Percentiles rank a stretch among this genome's conserved stretches.
These are phyloP conservation scores for Perodicticus potto DNA, from an alignment of 2,797 vertebrate genomes.

Conservation along the genomic window DNA sequence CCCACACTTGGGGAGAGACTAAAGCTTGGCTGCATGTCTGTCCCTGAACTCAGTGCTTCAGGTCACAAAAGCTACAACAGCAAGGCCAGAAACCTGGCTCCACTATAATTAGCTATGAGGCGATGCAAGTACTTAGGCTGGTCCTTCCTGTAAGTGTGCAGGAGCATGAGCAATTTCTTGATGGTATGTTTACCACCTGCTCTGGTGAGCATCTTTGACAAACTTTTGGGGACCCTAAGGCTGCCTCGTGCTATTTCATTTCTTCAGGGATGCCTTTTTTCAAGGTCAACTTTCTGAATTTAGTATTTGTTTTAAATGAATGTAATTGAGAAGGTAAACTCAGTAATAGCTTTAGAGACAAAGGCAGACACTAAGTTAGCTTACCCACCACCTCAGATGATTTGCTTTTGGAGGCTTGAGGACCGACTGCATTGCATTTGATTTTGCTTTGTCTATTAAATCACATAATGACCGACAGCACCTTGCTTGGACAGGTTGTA, in stretches of 20 bases:
- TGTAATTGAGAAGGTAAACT: neutral
- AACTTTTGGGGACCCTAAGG: neutral
- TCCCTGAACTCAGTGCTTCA: neutral
- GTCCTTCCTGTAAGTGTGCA: neutral
- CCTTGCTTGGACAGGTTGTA: neutral
- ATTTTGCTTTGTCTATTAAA: neutral
- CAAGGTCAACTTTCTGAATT: neutral
- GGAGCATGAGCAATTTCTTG: neutral
- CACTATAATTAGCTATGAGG: neutral
- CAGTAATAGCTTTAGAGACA: neutral
- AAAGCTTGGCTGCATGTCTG: neutral
- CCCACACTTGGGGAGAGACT: neutral
- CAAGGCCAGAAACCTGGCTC: neutral
- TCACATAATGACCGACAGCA: rapidly evolving
- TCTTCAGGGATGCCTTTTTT: neutral
- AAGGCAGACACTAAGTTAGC: neutral
- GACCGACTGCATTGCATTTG: neutral
- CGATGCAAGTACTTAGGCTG: neutral
- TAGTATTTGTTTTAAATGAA: neutral
- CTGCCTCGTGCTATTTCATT: neutral
- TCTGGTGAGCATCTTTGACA: neutral
- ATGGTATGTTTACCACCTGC: neutral
- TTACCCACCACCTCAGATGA: neutral
- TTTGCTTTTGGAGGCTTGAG: neutral
- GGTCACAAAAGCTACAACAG: neutral